Conservation (phyloP, 2,888 invertebrate species). For the Megastigmus dorsalis region DNA sequence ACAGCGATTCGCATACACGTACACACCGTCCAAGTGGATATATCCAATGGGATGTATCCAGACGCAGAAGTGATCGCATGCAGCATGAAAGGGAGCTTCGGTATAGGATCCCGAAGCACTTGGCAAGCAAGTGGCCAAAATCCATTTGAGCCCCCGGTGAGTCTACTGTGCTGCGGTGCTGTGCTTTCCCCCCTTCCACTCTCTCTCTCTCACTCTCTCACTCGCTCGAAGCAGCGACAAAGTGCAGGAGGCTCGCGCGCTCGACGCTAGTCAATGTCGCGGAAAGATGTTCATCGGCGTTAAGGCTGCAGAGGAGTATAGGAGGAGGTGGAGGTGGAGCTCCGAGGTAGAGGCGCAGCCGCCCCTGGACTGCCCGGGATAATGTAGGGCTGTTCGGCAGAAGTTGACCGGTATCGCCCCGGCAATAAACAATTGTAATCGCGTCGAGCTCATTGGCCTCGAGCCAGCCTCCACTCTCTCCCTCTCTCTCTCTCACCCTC, state of each 20-base stretch:
- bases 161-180: slow-evolving; percentile 24
- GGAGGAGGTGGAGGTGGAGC: slow-evolving; percentile 27
- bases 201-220: slow-evolving; percentile 7
- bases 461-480: slow-evolving; percentile 31
- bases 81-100: not conserved
- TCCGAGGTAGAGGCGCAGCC: no score
- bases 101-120: slow-evolving; percentile 25
- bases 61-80: not conserved
- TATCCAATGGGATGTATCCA: not conserved
- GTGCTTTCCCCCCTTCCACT: not conserved
- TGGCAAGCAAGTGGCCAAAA: slow-evolving; percentile 51
- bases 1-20: no score
- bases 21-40: not conserved
- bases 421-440: slow-evolving; percentile 68
- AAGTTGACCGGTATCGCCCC: slow-evolving; percentile 65
- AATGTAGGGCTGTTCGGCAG: slow-evolving; percentile 61
- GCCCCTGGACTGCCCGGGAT: slow-evolving; percentile 46
- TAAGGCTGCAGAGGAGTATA: slow-evolving; percentile 55
- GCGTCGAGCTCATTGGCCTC: slow-evolving; percentile 55
- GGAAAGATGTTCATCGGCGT: slow-evolving; percentile 66
- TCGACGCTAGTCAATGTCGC: slow-evolving; percentile 62
- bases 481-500: not conserved
- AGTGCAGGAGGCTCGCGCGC: not conserved
- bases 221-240: not conserved
- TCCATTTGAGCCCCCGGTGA: slow-evolving; percentile 56